Evolutionary conservation across 2,888 invertebrate genomes (phyloP).

Genomic region (Sarcophaga carnaria): DNA sequence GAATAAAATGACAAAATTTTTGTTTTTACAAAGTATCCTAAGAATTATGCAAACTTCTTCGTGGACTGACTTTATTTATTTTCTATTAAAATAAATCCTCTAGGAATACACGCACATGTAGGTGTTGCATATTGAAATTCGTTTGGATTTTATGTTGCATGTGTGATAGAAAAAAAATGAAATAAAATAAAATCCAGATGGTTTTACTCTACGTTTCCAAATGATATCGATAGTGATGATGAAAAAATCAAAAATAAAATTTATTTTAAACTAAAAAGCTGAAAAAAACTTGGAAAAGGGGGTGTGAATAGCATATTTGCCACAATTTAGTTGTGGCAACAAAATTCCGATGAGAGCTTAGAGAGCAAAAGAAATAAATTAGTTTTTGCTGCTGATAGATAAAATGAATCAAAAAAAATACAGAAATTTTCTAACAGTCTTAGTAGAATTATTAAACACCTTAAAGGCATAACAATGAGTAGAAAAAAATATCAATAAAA

Average conservation of each 20-base stretch:
- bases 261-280: too few relatives aligned
- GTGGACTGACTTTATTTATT: too few relatives aligned
- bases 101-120: background rate
- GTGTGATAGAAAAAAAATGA: slow-evolving; percentile 13
- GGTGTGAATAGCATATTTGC: slow-evolving; percentile 31
- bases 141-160: slow-evolving; percentile 43
- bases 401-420: slow-evolving; percentile 26
- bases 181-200: slow-evolving; percentile 5
- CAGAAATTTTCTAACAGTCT: background rate
- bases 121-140: slow-evolving; percentile 1
- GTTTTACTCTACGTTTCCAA: slow-evolving; percentile 35
- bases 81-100: too few relatives aligned
- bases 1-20: too few relatives aligned
- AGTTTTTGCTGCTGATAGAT: slow-evolving; percentile 25
- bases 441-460: slow-evolving; percentile 14
- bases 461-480: slow-evolving; percentile 8
- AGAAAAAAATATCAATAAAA: slow-evolving; percentile 10
- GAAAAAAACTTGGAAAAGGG: background rate
- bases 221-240: slow-evolving; percentile 35
- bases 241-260: slow-evolving; percentile 6
- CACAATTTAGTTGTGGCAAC: slow-evolving; percentile 37
- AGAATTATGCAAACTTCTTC: too few relatives aligned
- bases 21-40: too few relatives aligned
- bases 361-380: slow-evolving; percentile 18
- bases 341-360: background rate